Percentiles rank a stretch among this genome's conserved stretches.
These are phyloP conservation scores for Scytalopus superciliaris DNA, from an alignment of 2,113 vertebrate species.

Conservation along the genomic window DNA sequence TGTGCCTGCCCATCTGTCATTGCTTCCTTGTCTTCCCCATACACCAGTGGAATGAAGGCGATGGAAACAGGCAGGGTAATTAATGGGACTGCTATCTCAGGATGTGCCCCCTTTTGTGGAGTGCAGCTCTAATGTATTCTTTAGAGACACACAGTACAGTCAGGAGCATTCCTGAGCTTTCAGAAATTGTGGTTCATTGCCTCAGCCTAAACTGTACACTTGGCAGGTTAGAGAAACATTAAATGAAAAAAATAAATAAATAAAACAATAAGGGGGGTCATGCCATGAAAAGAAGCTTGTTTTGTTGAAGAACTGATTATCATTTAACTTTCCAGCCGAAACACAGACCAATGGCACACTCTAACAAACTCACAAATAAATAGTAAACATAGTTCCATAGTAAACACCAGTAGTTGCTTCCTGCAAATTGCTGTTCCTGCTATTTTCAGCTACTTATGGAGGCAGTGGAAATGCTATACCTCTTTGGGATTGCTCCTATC, in stretches of 20 bases:
- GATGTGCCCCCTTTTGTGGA: neutral
- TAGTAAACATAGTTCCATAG: neutral
- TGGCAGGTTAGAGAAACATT: neutral
- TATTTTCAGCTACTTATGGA: neutral
- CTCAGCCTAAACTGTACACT: neutral
- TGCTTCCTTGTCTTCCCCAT: neutral
- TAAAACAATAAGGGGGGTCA: neutral
- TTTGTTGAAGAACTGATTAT: neutral
- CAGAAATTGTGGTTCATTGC: neutral
- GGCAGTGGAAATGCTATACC: neutral
- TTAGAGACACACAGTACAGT: neutral
- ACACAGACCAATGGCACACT: neutral
- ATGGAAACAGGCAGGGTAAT: neutral
- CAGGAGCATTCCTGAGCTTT: neutral
- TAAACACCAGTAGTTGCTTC: neutral
- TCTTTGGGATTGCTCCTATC: neutral
- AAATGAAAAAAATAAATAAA: neutral
- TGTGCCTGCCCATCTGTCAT: constrained; percentile 21
- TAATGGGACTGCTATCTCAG: neutral
- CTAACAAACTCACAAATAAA: neutral
- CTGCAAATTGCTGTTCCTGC: neutral
- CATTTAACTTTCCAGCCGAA: neutral
- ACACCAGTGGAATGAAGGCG: neutral
- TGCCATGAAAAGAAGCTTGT: neutral
- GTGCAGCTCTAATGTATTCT: neutral